phyloP scores from a whole-genome alignment of 2,888 invertebrate species.

The Tetragonisca angustula region DNA sequence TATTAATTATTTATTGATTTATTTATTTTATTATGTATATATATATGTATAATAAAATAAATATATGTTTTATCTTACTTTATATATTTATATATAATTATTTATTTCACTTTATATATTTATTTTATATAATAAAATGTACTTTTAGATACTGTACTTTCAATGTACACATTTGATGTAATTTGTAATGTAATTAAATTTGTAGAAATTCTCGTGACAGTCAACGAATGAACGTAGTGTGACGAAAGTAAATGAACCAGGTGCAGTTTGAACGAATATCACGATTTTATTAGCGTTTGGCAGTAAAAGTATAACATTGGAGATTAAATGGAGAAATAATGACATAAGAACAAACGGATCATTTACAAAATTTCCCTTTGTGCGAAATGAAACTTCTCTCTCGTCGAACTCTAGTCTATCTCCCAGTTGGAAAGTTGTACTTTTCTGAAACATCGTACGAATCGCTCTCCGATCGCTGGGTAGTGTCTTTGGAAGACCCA shows the following conservation, averaged over 20 bases:
- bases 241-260: not conserved
- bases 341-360: conserved; percentile 24
- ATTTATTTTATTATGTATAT: too few species aligned
- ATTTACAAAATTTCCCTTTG: conserved; percentile 19
- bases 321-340: conserved; percentile 25
- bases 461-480: conserved; percentile 9
- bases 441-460: not conserved
- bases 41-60: too few species aligned
- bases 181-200: too few species aligned
- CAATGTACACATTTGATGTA: too few species aligned
- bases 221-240: too few species aligned
- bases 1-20: too few species aligned
- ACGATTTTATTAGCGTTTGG: conserved; percentile 57
- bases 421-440: not conserved
- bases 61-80: too few species aligned
- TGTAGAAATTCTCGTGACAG: too few species aligned
- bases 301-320: conserved; percentile 46
- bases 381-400: conserved; percentile 30
- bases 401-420: not conserved
- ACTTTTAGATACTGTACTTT: too few species aligned
- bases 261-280: conserved; percentile 42
- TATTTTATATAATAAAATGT: too few species aligned
- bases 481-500: conserved; percentile 13
- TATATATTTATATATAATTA: too few species aligned
- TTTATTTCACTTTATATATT: too few species aligned